Conservation (phyloP, 2,797 vertebrate species). For the Orientallactaga sibirica region DNA sequence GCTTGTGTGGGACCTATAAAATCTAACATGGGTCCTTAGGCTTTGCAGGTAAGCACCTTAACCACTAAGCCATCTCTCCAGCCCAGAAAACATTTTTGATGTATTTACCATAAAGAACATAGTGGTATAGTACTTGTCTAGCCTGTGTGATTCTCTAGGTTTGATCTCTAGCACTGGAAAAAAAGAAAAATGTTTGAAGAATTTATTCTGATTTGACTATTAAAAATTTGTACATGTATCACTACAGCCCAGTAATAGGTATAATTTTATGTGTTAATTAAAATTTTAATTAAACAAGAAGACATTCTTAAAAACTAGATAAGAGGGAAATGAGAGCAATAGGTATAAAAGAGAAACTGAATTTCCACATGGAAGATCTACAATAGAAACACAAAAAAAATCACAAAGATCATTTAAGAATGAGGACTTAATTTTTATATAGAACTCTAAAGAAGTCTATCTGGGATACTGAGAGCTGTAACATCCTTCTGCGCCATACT, state of each 20-base stretch:
- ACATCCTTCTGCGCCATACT: not conserved
- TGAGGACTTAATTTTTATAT: not conserved
- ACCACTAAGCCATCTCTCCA: no score
- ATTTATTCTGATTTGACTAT: not conserved
- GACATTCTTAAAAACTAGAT: not conserved
- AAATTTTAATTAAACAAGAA: not conserved
- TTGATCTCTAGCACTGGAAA: not conserved
- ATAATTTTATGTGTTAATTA: not conserved
- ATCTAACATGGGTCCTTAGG: no score
- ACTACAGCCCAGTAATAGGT: not conserved
- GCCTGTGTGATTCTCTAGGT: not conserved
- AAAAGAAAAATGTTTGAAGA: not conserved
- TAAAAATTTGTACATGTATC: not conserved
- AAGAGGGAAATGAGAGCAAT: not conserved
- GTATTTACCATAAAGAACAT: not conserved
- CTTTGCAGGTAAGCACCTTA: no score
- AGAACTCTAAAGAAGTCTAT: not conserved
- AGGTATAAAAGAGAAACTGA: not conserved
- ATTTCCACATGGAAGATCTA: slow-evolving; percentile 36
- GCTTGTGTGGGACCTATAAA: no score
- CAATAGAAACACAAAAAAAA: slow-evolving; percentile 22
- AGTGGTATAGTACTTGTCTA: not conserved
- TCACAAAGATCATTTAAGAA: not conserved
- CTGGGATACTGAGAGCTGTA: not conserved
- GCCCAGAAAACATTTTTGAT: no score